Evolutionary conservation across 2,113 vertebrate genomes (phyloP).

Genomic region (Puma concolor): DNA sequence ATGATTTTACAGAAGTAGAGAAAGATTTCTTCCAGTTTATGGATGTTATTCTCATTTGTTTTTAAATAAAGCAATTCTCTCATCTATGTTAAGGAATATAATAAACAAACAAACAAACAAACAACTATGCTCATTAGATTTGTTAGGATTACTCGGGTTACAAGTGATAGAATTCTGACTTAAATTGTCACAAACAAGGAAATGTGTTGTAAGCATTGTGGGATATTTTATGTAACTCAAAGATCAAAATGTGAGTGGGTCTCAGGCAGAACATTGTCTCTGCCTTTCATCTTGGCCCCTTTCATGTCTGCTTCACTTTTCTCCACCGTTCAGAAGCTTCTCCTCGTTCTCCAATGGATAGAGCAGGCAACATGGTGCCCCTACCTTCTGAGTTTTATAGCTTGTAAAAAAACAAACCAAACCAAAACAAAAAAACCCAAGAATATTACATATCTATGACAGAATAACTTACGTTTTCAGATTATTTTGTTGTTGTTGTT

Average conservation of each 20-base stretch:
- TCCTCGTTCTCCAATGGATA: background rate
- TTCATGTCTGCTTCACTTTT: background rate
- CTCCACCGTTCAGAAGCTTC: background rate
- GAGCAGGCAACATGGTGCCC: background rate
- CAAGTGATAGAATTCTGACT: background rate
- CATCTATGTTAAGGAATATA: background rate
- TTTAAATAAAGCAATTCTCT: background rate
- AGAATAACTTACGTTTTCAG: background rate
- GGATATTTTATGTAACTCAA: no score
- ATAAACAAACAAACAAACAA: background rate
- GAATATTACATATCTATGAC: background rate
- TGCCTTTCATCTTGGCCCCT: no score
- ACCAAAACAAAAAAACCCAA: background rate
- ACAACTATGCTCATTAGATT: background rate
- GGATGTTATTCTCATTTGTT: background rate
- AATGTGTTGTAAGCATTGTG: background rate
- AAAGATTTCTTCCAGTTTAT: background rate
- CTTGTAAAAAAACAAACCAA: no score
- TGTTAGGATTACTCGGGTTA: background rate
- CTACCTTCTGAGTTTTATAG: background rate
- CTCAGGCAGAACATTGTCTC: no score
- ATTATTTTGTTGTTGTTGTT: background rate
- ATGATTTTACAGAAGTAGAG: background rate
- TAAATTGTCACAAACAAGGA: background rate
- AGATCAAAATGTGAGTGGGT: background rate